These are phyloP conservation scores for Pseudomyrmex flavicornis DNA, from an alignment of 1,140 invertebrate species.

Conservation along the genomic window DNA sequence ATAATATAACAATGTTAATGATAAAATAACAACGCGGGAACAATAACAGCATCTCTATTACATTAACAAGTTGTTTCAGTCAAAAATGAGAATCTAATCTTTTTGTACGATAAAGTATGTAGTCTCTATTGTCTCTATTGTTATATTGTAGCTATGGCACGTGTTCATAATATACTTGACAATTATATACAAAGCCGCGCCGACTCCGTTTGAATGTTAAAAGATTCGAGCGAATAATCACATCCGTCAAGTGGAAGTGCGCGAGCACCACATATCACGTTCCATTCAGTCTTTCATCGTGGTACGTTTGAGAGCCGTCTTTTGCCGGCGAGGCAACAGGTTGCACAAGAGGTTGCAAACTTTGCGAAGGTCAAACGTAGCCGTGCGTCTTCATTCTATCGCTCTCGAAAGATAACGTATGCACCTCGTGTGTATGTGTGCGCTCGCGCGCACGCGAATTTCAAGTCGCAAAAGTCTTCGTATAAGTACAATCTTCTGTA, in stretches of 20 bases:
- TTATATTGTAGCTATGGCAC: too few species aligned
- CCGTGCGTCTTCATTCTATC: conserved; percentile 57
- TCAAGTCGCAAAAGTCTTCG: background rate
- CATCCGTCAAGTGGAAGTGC: background rate
- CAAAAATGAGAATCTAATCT: too few species aligned
- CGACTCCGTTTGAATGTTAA: background rate
- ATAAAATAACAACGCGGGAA: too few species aligned
- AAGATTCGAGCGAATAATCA: conserved; percentile 14
- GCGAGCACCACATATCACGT: conserved; percentile 27
- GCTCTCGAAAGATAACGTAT: conserved; percentile 16
- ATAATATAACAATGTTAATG: background rate
- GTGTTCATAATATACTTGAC: too few species aligned
- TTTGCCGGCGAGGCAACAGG: conserved; percentile 70
- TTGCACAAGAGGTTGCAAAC: conserved; percentile 66
- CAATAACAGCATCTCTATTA: too few species aligned
- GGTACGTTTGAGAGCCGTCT: conserved; percentile 55
- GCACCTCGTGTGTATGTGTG: background rate
- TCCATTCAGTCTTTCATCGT: conserved; percentile 49
- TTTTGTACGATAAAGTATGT: too few species aligned
- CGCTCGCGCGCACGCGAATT: too few species aligned
- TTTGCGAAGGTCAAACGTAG: conserved; percentile 61
- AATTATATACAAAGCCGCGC: too few species aligned
- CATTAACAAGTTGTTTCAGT: too few species aligned
- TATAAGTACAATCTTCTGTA: background rate
- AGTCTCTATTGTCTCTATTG: too few species aligned